Evolutionary conservation across 2,797 vertebrate genomes (phyloP), one percentile per base, ranked within the genome.

Genomic region (Spondyliosoma cantharus): DNA sequence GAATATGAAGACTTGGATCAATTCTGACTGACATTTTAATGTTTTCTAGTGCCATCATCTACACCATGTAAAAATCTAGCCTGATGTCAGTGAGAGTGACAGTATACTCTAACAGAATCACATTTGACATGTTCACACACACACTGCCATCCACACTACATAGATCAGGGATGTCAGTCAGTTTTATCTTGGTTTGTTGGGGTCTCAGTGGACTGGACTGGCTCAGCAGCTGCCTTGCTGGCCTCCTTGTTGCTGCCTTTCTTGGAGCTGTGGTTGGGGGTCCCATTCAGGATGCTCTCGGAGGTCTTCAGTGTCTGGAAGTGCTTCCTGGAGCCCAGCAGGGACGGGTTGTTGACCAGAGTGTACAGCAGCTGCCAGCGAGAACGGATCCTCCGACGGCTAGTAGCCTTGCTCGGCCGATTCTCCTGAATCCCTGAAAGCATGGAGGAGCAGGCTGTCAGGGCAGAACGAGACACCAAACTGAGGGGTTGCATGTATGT

Each of bases 341-440:
- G 92, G 0, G 96, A 95, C 0, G 97, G 96, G 84, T 99, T 99
- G 89, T 94, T 95, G 73, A 98, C 95, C 71, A 99, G 93, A 0
- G 97, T 99, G 93, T 97, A 99, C 3, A 96, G 91, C 78, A 99
- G 78, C 71, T 93, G 92, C 98, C 98, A 99, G 62, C 97, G 96
- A 3, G 89, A 86, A 0, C 71, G 80, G 0, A 90, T 88, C 72
- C 90, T 90, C 53, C 46, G 88, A 49, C 86, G 82, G 64, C 81
- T 87, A 63, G 83, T 74, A 1, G 78, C 84, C 66, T 90, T 91
- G 74, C 53, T 91, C 17, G 53, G 17, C 0, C 66, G 60, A 1
- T 83, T 93, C 74, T 93, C 93, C 81, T 95, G 97, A 24, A 97
- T 92, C 56, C 97, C 98, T 99, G 92, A 32, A 83, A 75, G 73